These are phyloP conservation scores for Catostylus mosaicus DNA, from an alignment of 30 jellyfish, hydroid and myxozoan genomes.

Conservation along the genomic window DNA sequence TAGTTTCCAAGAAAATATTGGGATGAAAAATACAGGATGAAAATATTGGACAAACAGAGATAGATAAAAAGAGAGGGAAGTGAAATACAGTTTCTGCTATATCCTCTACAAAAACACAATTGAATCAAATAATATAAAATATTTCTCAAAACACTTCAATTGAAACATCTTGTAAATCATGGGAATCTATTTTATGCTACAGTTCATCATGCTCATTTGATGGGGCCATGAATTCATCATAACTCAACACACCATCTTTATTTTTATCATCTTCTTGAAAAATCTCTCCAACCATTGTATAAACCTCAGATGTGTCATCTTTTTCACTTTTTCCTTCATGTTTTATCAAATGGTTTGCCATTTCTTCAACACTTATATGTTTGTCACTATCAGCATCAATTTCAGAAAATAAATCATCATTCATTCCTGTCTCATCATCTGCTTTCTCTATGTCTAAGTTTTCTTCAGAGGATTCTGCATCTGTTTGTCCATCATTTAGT, in stretches of 20 bases:
- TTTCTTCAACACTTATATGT: slow-evolving; percentile 78
- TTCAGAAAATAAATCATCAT: slow-evolving; percentile 70
- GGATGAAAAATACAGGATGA: no score
- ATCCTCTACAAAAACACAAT: no score
- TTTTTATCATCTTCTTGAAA: slow-evolving; percentile 94
- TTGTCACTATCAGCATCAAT: slow-evolving; percentile 80
- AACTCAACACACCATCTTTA: slow-evolving; percentile 87
- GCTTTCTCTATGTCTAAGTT: slow-evolving; percentile 6
- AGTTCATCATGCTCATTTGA: slow-evolving; percentile 57
- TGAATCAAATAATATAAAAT: no score
- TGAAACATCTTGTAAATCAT: no score
- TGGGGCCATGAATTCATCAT: slow-evolving; percentile 73
- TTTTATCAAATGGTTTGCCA: slow-evolving; percentile 77
- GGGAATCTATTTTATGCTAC: no score
- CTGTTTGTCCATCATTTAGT: slow-evolving; percentile 22
- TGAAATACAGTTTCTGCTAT: no score
- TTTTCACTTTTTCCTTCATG: slow-evolving; percentile 62
- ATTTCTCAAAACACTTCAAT: no score
- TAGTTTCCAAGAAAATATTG: no score
- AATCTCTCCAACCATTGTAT: slow-evolving; percentile 89
- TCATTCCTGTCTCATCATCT: slow-evolving; percentile 22
- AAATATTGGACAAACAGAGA: no score
- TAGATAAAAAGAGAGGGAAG: no score
- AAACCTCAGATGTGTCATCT: slow-evolving; percentile 63
- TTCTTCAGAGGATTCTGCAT: slow-evolving; percentile 3